phyloP scores from a whole-genome alignment of 2,113 vertebrate genomes.

The Pogona vitticeps region DNA sequence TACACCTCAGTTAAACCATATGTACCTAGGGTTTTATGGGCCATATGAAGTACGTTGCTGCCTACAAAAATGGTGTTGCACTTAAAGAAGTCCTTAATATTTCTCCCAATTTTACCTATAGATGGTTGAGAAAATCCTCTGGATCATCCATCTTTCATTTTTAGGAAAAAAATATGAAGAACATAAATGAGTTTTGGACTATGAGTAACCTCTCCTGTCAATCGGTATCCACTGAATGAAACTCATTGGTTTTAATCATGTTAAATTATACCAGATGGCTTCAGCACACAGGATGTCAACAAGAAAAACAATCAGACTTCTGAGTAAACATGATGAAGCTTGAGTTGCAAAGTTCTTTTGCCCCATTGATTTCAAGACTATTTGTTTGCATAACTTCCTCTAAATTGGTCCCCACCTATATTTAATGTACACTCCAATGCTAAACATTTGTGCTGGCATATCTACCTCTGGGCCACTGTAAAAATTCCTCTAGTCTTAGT shows the following conservation, averaged over 20 bases:
- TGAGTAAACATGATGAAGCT: neutral
- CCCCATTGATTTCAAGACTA: neutral
- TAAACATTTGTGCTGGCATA: neutral
- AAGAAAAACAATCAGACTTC: neutral
- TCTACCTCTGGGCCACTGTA: neutral
- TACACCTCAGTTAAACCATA: neutral
- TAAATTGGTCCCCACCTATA: neutral
- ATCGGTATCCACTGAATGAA: neutral
- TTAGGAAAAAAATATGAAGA: neutral
- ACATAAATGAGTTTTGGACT: neutral
- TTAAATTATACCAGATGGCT: neutral
- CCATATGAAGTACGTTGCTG: neutral
- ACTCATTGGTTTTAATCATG: neutral
- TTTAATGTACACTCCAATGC: neutral
- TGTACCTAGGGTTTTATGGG: neutral
- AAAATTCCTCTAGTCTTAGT: neutral
- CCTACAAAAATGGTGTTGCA: neutral
- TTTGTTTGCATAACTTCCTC: neutral
- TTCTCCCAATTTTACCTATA: neutral
- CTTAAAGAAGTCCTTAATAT: neutral
- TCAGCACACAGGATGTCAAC: neutral
- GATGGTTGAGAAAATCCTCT: neutral
- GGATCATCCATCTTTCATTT: neutral
- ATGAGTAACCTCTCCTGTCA: neutral
- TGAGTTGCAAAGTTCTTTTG: no score